A percentile compares a stretch with the other conserved stretches of the same genome.
phyloP scores from a whole-genome alignment of 2,113 vertebrate species.

The Zootoca vivipara region DNA sequence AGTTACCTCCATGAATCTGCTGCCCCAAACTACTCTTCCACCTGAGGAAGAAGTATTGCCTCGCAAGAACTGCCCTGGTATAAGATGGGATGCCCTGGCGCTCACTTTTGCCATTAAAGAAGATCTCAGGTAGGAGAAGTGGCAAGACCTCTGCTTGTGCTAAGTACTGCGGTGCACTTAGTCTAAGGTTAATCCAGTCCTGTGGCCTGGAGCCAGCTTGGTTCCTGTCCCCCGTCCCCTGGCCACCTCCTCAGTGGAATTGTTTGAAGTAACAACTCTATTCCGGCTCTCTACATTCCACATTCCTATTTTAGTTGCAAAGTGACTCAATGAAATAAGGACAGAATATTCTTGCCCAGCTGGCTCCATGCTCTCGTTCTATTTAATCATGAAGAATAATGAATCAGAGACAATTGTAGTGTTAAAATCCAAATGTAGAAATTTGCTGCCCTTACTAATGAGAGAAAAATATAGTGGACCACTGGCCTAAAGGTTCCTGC shows the following conservation, averaged over 20 bases:
- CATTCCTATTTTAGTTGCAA: constrained; percentile 6
- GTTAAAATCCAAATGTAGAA: constrained; percentile 73
- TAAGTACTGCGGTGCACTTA: not conserved
- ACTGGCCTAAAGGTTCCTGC: constrained; percentile 70
- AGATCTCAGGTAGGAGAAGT: not conserved
- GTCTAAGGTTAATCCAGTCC: not conserved
- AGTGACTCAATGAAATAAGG: constrained; percentile 51
- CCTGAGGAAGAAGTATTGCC: not conserved
- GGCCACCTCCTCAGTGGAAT: not conserved
- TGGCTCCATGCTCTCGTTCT: constrained; percentile 49
- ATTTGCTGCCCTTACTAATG: constrained; percentile 76
- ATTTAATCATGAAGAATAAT: constrained; percentile 68
- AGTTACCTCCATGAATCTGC: not conserved
- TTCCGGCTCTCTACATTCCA: not conserved
- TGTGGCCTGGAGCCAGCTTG: not conserved
- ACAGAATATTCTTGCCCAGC: constrained; percentile 32
- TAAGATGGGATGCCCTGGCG: not conserved
- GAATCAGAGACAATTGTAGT: constrained; percentile 64
- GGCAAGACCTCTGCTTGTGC: not conserved
- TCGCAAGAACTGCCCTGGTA: not conserved
- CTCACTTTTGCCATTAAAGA: not conserved
- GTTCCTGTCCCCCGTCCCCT: not conserved
- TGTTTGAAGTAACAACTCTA: not conserved
- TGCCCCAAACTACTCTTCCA: not conserved
- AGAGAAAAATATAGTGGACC: constrained; percentile 77